Evolutionary conservation across 2,113 vertebrate genomes (phyloP).

Genomic region (Hepsetus odoe): DNA sequence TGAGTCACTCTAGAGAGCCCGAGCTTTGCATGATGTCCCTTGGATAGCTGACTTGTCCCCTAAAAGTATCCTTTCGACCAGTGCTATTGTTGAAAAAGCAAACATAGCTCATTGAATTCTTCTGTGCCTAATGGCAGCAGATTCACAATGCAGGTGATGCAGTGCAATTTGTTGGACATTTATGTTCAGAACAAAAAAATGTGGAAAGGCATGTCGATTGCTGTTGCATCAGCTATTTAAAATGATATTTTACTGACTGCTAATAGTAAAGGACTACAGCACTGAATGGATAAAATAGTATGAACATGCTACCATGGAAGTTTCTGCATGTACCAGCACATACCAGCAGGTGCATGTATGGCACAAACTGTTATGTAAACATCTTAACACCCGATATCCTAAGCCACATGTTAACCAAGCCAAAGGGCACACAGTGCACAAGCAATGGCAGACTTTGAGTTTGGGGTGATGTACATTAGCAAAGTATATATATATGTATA

Average conservation of each 20-base stretch:
- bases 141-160: neutral
- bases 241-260: neutral
- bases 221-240: neutral
- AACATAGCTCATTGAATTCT: neutral
- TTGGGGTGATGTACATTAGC: neutral
- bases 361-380: slow-evolving; percentile 56
- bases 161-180: neutral
- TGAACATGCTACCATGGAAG: neutral
- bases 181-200: no score
- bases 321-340: neutral
- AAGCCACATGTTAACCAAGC: slow-evolving; percentile 25
- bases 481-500: neutral
- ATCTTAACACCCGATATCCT: slow-evolving; percentile 23
- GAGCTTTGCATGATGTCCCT: neutral
- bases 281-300: neutral
- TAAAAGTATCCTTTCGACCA: neutral
- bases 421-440: neutral
- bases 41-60: neutral
- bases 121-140: neutral
- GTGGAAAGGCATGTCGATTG: no score
- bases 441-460: neutral
- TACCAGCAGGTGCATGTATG: slow-evolving; percentile 5
- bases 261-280: neutral
- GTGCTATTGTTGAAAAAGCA: neutral
- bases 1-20: neutral